Evolutionary conservation across 2,888 invertebrate species (phyloP), one percentile per base, ranked within the genome.

Genomic region (Colostygia pectinataria): DNA sequence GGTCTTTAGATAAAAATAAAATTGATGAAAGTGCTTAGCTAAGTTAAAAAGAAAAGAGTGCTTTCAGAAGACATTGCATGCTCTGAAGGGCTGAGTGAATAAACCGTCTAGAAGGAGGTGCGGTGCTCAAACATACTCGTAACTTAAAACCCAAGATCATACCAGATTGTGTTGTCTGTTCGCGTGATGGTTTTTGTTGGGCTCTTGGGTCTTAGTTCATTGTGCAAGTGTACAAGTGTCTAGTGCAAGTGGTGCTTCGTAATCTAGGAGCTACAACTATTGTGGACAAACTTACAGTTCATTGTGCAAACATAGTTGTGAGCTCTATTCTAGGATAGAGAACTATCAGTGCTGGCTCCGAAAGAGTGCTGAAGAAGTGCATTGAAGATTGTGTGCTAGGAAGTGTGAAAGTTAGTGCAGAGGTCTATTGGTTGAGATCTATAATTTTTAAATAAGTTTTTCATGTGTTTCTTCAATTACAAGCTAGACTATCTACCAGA

Each of bases 401-500:
- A 80, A 81, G 83, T 87, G 86, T 86, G 66, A 70, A 80, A 81
- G 83, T 84, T 55, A 59, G 90, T 89, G 89, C 88, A 85, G 64
- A 77, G 68, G 77, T 76, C 81, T 84, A 81, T 73, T 69, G 62
- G 68, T 69, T 77, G 85, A 85, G 87, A 85, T 85, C 84, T 81
- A 80, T 85, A 85, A 85, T 77, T 43, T 38, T 38, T 24, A 5
- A 15, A 10, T 13, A 7, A n/a, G n/a, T n/a, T n/a, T n/a, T n/a
- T n/a, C n/a, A n/a, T n/a, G n/a, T n/a, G n/a, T n/a, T n/a, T n/a
- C n/a, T n/a, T n/a, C n/a, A n/a, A n/a, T n/a, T n/a, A n/a, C n/a
- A n/a, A n/a, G n/a, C n/a, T n/a, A n/a, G n/a, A n/a, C n/a, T n/a
- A n/a, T n/a, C n/a, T n/a, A n/a, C n/a, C n/a, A n/a, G n/a, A n/a